Conservation (phyloP, 2,888 invertebrate genomes). For the Hofmannophila pseudospretella region DNA sequence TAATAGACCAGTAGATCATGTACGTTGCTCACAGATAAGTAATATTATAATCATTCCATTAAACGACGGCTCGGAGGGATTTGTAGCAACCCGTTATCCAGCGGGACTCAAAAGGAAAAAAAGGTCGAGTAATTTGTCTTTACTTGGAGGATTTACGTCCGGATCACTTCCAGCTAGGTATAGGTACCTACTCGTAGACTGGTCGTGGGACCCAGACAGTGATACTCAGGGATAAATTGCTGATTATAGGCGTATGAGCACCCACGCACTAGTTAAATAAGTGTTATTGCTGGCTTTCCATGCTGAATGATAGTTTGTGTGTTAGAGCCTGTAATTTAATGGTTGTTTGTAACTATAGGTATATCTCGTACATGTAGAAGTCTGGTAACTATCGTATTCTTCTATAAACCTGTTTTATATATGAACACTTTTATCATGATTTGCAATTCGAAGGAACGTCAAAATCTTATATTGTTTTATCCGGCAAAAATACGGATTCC, state of each 20-base stretch:
- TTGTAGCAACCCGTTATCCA: constrained; percentile 53
- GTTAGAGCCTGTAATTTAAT: background rate
- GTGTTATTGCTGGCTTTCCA: constrained; percentile 1
- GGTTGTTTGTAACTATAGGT: too few species aligned
- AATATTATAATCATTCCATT: constrained; percentile 62
- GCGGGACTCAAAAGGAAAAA: constrained; percentile 54
- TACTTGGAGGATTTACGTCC: constrained; percentile 63
- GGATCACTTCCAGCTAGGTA: constrained; percentile 51
- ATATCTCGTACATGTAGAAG: too few species aligned
- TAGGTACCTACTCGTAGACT: too few species aligned
- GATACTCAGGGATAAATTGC: constrained; percentile 33
- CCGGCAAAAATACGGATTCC: too few species aligned
- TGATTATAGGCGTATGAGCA: constrained; percentile 37
- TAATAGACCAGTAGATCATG: constrained; percentile 3
- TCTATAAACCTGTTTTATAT: too few species aligned
- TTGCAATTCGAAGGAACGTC: too few species aligned
- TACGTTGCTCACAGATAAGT: constrained; percentile 22
- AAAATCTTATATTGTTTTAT: too few species aligned
- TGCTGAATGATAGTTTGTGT: background rate
- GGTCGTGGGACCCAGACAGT: background rate
- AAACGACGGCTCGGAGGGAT: constrained; percentile 52
- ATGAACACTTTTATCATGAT: too few species aligned
- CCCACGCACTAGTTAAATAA: constrained; percentile 14
- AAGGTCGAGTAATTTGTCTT: constrained; percentile 68
- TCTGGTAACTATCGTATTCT: too few species aligned